Evolutionary conservation across 1,140 invertebrate genomes (phyloP).

Genomic region (Zaprionus tsacasi): DNA sequence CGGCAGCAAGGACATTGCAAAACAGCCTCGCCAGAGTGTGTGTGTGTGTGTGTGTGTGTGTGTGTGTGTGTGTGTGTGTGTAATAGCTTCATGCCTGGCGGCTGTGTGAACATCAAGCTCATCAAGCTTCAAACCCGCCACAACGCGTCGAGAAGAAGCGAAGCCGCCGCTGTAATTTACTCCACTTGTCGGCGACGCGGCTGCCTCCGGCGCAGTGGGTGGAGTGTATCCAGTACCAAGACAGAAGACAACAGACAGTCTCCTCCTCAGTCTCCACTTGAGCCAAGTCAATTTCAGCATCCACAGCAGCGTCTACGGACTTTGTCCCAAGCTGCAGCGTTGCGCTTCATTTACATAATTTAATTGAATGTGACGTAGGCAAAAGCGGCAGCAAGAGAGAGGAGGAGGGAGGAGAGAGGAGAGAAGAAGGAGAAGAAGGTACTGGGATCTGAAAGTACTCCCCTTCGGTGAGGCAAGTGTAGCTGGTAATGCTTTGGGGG

Average conservation of each 20-base stretch:
- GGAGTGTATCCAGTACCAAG: constrained; percentile 28
- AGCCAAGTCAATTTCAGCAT: too few species aligned
- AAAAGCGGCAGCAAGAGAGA: not conserved
- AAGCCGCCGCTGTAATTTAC: constrained; percentile 51
- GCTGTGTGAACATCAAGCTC: constrained; percentile 83
- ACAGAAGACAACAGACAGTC: not conserved
- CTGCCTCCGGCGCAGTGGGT: constrained; percentile 50
- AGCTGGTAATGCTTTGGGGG: constrained; percentile 71
- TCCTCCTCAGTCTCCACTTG: constrained; percentile 17
- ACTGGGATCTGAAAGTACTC: not conserved
- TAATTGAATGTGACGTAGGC: constrained; percentile 80
- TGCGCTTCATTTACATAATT: constrained; percentile 81
- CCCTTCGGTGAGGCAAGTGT: constrained; percentile 55
- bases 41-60: constrained; percentile 5
- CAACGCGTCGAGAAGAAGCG: not conserved
- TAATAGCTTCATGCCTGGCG: constrained; percentile 82
- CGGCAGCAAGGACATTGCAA: constrained; percentile 77
- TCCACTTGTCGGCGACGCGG: constrained; percentile 42
- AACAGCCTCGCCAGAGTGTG: constrained; percentile 5
- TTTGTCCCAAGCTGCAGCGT: constrained; percentile 59
- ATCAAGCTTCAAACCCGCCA: constrained; percentile 56
- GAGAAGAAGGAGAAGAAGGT: not conserved
- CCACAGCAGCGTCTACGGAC: not conserved
- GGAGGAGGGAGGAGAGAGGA: not conserved
- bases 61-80: constrained; percentile 45